Evolutionary conservation across 2,888 invertebrate genomes (phyloP).

Genomic region (Miltochrista miniata): DNA sequence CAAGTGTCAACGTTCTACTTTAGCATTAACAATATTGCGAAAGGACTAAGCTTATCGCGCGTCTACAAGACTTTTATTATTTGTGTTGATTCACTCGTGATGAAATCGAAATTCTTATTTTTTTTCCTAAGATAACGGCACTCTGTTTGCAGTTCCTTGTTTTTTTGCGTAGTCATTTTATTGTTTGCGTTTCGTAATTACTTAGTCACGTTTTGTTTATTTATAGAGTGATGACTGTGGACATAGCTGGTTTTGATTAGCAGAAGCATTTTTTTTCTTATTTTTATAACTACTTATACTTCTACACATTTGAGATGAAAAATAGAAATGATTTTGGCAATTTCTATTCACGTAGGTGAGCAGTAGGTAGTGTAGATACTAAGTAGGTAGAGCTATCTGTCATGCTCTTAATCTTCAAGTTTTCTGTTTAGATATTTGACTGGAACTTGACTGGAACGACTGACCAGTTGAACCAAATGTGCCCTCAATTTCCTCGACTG

Average conservation of each 20-base stretch:
- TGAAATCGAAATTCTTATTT: slow-evolving; percentile 33
- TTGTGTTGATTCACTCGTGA: slow-evolving; percentile 41
- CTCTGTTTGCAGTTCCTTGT: slow-evolving; percentile 30
- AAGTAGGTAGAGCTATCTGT: too few species aligned
- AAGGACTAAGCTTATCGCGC: slow-evolving; percentile 48
- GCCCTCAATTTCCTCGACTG: too few species aligned
- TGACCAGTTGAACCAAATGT: too few species aligned
- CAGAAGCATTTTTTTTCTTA: background rate
- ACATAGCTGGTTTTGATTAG: background rate
- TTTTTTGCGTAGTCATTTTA: slow-evolving; percentile 8
- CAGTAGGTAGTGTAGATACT: too few species aligned
- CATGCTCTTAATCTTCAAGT: too few species aligned
- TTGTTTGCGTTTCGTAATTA: background rate
- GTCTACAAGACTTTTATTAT: slow-evolving; percentile 44
- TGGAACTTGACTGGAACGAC: too few species aligned
- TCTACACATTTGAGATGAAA: too few species aligned
- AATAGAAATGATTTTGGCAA: too few species aligned
- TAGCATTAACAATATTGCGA: slow-evolving; percentile 49
- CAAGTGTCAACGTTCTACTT: slow-evolving; percentile 51
- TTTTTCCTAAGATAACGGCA: slow-evolving; percentile 24
- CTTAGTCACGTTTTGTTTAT: background rate
- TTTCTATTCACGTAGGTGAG: too few species aligned
- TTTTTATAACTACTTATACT: too few species aligned
- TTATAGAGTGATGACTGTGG: background rate
- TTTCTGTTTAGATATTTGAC: too few species aligned